Percentiles rank a stretch among this genome's conserved stretches.
phyloP scores from a whole-genome alignment of 2,113 vertebrate species.

The Orcinus orca region DNA sequence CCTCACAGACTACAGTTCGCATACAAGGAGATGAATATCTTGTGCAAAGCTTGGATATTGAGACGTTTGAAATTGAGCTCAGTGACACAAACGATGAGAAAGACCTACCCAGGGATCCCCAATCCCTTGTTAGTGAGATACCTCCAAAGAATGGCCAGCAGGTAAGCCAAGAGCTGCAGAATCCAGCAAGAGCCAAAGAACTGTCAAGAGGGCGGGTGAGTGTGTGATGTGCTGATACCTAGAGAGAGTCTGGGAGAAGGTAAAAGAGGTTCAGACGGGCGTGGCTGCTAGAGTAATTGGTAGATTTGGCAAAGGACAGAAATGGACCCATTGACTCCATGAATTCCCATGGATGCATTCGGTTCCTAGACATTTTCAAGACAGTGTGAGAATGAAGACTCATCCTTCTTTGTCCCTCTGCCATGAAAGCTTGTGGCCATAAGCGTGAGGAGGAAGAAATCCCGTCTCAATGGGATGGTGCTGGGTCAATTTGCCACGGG shows the following conservation, averaged over 20 bases:
- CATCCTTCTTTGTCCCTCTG: neutral
- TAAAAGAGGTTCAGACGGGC: fast-evolving
- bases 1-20: neutral
- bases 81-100: neutral
- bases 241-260: neutral
- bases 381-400: too few species aligned
- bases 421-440: neutral
- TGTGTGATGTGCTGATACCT: neutral
- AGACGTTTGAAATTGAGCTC: neutral
- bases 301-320: fast-evolving
- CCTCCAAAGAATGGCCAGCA: neutral
- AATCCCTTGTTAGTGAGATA: fast-evolving
- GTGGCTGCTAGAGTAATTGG: fast-evolving
- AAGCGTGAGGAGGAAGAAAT: too few species aligned
- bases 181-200: fast-evolving
- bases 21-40: neutral
- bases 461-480: neutral
- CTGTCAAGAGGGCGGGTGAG: neutral
- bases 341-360: neutral
- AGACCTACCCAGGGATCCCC: neutral
- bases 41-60: neutral
- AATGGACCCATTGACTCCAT: neutral
- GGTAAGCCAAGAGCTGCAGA: neutral
- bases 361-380: neutral
- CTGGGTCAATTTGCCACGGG: neutral